Evolutionary conservation across 2,888 invertebrate species (phyloP).

Genomic region (Clusia tigrina): DNA sequence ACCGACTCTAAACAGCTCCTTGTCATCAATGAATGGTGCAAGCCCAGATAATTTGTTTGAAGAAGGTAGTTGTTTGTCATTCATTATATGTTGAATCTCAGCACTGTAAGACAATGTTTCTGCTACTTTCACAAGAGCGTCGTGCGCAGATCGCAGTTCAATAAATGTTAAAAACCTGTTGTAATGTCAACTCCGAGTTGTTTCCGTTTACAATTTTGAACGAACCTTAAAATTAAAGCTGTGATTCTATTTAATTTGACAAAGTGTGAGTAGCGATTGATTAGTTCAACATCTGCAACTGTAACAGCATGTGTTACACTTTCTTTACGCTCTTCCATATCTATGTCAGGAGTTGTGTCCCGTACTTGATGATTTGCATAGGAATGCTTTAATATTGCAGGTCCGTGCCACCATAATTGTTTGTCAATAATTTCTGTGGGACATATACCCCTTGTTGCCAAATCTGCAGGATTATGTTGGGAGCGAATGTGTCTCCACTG

Average conservation of each 20-base stretch:
- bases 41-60: constrained; percentile 25
- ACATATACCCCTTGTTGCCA: constrained; percentile 24
- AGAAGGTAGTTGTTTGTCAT: constrained; percentile 15
- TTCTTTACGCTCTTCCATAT: no score
- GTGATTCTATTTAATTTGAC: no score
- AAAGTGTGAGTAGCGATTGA: no score
- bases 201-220: no score
- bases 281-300: no score
- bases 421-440: neutral
- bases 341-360: no score
- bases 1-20: constrained; percentile 32
- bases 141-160: constrained; percentile 23
- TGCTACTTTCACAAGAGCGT: constrained; percentile 17
- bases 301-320: no score
- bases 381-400: no score
- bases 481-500: constrained; percentile 24
- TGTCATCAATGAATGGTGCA: constrained; percentile 31
- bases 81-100: constrained; percentile 17
- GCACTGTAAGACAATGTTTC: constrained; percentile 16
- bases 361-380: no score
- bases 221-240: no score
- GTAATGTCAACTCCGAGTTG: no score
- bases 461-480: constrained; percentile 29
- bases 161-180: constrained; percentile 10
- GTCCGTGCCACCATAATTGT: no score